phyloP scores from a whole-genome alignment of 2,888 invertebrate genomes.

The Argyresthia goedartella region DNA sequence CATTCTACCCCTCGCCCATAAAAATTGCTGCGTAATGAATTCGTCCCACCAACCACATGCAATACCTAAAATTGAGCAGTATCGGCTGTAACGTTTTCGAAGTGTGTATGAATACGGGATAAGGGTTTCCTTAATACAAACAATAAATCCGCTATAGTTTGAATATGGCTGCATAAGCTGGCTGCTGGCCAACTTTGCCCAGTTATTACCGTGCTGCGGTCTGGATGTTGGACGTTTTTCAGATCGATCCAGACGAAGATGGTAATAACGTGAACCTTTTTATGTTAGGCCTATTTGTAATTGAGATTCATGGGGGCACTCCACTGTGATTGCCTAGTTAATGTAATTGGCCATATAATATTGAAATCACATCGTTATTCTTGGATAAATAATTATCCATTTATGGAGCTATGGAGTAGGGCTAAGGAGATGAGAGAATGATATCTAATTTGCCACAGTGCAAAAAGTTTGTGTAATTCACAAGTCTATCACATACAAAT shows the following conservation, averaged over 20 bases:
- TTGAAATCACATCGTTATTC: too few species aligned
- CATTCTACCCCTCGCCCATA: neutral
- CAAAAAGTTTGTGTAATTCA: too few species aligned
- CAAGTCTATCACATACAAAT: too few species aligned
- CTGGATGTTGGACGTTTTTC: constrained; percentile 24
- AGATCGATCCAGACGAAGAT: constrained; percentile 17
- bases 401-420: too few species aligned
- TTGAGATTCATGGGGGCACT: too few species aligned
- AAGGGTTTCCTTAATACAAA: constrained; percentile 46
- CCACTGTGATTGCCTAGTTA: too few species aligned
- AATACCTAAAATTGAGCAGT: neutral
- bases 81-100: constrained; percentile 11
- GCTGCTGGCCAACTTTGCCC: constrained; percentile 51
- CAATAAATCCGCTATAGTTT: constrained; percentile 33
- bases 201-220: constrained; percentile 21
- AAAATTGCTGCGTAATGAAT: constrained; percentile 8
- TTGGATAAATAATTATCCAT: too few species aligned
- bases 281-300: too few species aligned
- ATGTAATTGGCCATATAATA: too few species aligned
- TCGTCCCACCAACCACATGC: constrained; percentile 4
- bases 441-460: too few species aligned
- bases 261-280: too few species aligned
- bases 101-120: constrained; percentile 35
- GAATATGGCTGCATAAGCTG: constrained; percentile 27
- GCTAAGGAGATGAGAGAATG: too few species aligned